Evolutionary conservation across 2,888 invertebrate species (phyloP).

Genomic region (Biston betularia): DNA sequence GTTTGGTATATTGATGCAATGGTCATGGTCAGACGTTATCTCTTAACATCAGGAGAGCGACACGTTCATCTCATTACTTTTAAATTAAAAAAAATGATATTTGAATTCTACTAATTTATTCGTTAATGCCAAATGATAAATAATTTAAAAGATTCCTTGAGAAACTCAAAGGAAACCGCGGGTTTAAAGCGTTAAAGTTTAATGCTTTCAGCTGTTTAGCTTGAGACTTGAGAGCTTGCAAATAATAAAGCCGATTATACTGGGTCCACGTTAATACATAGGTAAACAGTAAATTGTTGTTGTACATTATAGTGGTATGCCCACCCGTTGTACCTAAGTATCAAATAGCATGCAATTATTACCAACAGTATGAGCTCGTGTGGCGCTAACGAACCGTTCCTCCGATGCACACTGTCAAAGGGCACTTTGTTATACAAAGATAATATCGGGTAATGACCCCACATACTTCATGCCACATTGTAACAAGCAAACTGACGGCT

Average conservation of each 20-base stretch:
- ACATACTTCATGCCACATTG: slow-evolving; percentile 50
- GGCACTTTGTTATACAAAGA: slow-evolving; percentile 60
- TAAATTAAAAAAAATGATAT: too few relatives aligned
- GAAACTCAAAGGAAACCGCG: slow-evolving; percentile 13
- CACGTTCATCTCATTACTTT: too few relatives aligned
- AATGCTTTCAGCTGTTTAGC: slow-evolving; percentile 14
- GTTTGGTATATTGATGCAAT: too few relatives aligned
- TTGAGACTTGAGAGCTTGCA: slow-evolving; percentile 8
- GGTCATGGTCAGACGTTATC: too few relatives aligned
- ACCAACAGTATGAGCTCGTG: slow-evolving; percentile 54
- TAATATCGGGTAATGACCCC: slow-evolving; percentile 59
- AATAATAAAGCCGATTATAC: slow-evolving; percentile 21
- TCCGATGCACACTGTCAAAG: slow-evolving; percentile 55
- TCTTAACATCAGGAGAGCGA: too few relatives aligned
- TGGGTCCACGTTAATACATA: neutral
- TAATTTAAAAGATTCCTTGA: slow-evolving; percentile 13
- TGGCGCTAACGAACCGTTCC: slow-evolving; percentile 51
- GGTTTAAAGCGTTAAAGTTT: slow-evolving; percentile 14
- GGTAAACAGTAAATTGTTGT: neutral
- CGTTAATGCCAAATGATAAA: slow-evolving; percentile 1
- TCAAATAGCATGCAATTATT: slow-evolving; percentile 50
- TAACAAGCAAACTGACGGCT: slow-evolving; percentile 46
- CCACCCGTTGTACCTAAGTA: slow-evolving; percentile 31
- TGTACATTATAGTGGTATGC: slow-evolving; percentile 21
- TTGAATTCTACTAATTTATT: too few relatives aligned